phyloP scores from a whole-genome alignment of 2,888 invertebrate species.

The Polymixis lichenea region DNA sequence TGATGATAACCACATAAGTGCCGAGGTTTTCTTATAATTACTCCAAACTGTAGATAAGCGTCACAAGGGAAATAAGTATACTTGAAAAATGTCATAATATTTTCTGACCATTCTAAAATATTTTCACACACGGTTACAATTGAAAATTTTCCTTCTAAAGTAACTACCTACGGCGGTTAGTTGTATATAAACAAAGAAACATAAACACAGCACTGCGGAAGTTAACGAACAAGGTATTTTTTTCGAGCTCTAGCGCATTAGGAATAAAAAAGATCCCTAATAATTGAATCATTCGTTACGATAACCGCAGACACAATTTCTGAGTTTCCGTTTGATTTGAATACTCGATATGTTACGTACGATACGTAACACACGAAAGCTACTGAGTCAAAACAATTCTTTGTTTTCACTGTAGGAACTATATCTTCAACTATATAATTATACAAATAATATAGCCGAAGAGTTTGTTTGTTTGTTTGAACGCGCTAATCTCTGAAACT shows the following conservation, averaged over 20 bases:
- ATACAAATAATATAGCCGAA: no score
- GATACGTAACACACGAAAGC: conserved; percentile 52
- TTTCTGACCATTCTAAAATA: conserved; percentile 5
- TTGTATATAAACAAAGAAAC: conserved; percentile 51
- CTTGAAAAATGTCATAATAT: neutral
- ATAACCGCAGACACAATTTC: conserved; percentile 25
- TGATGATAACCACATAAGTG: neutral
- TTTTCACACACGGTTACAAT: conserved; percentile 27
- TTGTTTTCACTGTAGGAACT: conserved; percentile 60
- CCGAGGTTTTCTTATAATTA: neutral
- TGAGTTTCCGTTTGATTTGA: conserved; percentile 37
- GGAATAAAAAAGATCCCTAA: conserved; percentile 45
- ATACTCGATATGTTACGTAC: conserved; percentile 35
- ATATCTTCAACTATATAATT: neutral
- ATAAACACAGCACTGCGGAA: conserved; percentile 35
- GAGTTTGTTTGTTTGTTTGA: no score
- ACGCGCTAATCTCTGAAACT: no score
- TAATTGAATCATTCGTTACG: conserved; percentile 50
- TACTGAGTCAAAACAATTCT: conserved; percentile 58
- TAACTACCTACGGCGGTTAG: neutral
- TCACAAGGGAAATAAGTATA: neutral
- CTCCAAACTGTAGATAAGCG: neutral
- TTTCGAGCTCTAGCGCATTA: conserved; percentile 42
- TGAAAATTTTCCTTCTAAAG: conserved; percentile 2
- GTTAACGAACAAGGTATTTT: conserved; percentile 29